phyloP scores from a whole-genome alignment of 2,113 vertebrate genomes.

The Poeciliopsis turrubarensis region DNA sequence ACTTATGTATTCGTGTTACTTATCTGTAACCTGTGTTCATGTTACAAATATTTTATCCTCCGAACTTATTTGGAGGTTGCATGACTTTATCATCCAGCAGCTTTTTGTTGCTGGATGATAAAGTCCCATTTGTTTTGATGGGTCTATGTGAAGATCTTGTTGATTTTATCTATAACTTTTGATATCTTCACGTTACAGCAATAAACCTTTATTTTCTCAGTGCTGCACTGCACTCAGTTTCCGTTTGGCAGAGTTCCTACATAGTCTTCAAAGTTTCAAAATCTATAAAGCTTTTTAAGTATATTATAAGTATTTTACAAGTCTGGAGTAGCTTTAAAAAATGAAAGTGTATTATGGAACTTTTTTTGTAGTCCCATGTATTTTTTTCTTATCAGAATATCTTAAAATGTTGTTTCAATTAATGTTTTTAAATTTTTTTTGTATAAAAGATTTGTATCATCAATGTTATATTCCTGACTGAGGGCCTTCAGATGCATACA shows the following conservation, averaged over 20 bases:
- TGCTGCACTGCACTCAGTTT: not conserved
- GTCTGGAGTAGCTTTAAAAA: too few relatives aligned
- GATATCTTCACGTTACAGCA: not conserved
- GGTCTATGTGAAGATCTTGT: constrained; percentile 4
- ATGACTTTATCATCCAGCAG: not conserved
- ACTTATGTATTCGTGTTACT: too few relatives aligned
- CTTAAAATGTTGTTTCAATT: not conserved
- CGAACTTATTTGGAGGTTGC: not conserved
- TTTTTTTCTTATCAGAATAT: not conserved
- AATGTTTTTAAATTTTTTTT: not conserved
- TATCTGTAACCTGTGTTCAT: not conserved
- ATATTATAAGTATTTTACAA: not conserved
- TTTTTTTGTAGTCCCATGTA: not conserved
- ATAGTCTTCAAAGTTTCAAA: not conserved
- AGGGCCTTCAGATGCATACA: not conserved
- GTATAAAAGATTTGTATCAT: not conserved
- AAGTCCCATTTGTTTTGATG: constrained; percentile 3
- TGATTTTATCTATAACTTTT: constrained; percentile 7
- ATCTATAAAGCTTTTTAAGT: not conserved
- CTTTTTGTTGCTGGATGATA: too few relatives aligned
- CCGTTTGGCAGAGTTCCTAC: not conserved
- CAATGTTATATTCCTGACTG: not conserved
- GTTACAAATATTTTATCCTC: not conserved
- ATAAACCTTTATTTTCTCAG: not conserved
- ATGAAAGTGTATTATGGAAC: not conserved